Evolutionary conservation across 92 coral and sea anemone species (phyloP).

Genomic region (Pocillopora grandis): DNA sequence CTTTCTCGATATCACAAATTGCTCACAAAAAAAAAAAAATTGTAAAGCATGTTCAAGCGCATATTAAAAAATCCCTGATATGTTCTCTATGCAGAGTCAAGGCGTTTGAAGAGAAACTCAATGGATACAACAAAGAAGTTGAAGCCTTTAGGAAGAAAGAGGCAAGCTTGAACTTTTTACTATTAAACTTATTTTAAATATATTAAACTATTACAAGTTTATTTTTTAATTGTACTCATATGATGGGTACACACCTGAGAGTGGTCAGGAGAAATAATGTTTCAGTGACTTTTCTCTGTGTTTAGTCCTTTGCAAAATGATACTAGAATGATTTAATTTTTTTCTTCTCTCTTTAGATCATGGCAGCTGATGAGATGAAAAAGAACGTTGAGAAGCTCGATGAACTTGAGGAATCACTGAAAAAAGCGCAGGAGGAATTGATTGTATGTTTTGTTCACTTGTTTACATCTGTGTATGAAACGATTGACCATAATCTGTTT

Average conservation of each 20-base stretch:
- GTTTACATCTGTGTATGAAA: too few relatives aligned
- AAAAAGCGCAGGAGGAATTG: slow-evolving; percentile 82
- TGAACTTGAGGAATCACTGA: slow-evolving; percentile 84
- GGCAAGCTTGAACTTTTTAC: slow-evolving; percentile 37
- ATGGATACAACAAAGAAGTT: slow-evolving; percentile 95
- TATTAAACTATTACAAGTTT: too few relatives aligned
- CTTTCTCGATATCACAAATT: too few relatives aligned
- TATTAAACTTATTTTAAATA: too few relatives aligned
- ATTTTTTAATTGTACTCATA: too few relatives aligned
- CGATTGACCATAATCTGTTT: too few relatives aligned
- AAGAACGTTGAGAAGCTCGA: slow-evolving; percentile 97
- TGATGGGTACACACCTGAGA: too few relatives aligned
- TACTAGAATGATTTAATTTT: too few relatives aligned
- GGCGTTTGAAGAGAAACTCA: slow-evolving; percentile 89
- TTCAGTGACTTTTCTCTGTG: background rate
- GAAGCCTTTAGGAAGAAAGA: slow-evolving; percentile 98
- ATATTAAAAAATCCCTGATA: too few relatives aligned
- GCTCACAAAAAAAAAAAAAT: too few relatives aligned
- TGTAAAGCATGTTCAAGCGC: too few relatives aligned
- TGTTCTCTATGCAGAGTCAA: slow-evolving; percentile 63
- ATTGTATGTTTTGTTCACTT: slow-evolving; percentile 53
- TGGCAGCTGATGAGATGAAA: slow-evolving; percentile 99
- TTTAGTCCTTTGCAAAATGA: background rate
- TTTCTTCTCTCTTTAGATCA: slow-evolving; percentile 61
- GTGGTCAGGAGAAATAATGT: background rate